A percentile compares a stretch with the other conserved stretches of the same genome.
phyloP scores from a whole-genome alignment of 1,140 invertebrate species.

The Drosophila chauvacae region DNA sequence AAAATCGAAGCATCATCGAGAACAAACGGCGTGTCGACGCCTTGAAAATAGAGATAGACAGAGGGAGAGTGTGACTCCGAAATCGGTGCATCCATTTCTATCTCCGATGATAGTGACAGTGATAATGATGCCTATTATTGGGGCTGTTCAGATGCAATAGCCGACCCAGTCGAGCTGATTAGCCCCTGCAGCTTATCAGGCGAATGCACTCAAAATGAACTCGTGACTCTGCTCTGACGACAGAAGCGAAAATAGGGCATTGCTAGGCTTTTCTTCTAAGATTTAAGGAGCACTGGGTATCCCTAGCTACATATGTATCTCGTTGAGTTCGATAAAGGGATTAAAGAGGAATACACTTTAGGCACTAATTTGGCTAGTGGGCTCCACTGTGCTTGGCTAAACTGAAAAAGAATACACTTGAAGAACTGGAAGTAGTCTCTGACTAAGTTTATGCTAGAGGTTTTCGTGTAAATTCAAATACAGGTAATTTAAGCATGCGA shows the following conservation, averaged over 20 bases:
- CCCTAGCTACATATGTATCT: neutral
- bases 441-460: neutral
- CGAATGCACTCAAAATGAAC: slow-evolving; percentile 26
- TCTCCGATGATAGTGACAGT: slow-evolving; percentile 25
- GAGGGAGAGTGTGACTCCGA: slow-evolving; percentile 5
- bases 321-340: neutral
- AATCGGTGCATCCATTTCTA: slow-evolving; percentile 23
- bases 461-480: neutral
- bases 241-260: slow-evolving; percentile 19
- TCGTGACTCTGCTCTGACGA: slow-evolving; percentile 29
- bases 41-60: slow-evolving; percentile 2
- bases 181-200: slow-evolving; percentile 25
- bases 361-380: neutral
- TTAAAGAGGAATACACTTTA: neutral
- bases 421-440: neutral
- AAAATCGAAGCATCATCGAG: slow-evolving; percentile 40
- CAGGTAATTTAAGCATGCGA: neutral
- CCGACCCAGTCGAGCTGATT: slow-evolving; percentile 8
- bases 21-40: slow-evolving; percentile 9
- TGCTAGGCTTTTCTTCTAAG: too few species aligned
- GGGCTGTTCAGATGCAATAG: slow-evolving; percentile 15
- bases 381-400: neutral
- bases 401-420: neutral
- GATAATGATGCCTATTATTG: slow-evolving; percentile 25
- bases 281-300: neutral